Evolutionary conservation across 1,140 invertebrate genomes (phyloP), one percentile per base, ranked within the genome.

Genomic region (Zaprionus camerounensis): DNA sequence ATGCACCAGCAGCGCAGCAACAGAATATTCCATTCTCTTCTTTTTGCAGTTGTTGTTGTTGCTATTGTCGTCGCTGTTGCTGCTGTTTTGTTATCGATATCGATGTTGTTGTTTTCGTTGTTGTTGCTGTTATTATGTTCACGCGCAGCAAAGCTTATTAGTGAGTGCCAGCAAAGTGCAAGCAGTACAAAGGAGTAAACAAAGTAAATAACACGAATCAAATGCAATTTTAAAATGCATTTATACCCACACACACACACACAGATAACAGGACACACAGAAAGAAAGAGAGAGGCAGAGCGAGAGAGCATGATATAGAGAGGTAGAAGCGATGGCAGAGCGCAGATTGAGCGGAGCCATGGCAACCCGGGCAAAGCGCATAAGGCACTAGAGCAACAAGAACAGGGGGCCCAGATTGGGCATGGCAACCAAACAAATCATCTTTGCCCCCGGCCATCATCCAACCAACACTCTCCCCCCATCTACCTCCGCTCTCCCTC

Each of bases 401-500:
- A 34, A 20, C 28, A 31, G 26, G 41, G 13, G 46, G 7, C 17
- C 12, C 12, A 3, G 6, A 24, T 38, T 65, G 34, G 51, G 46
- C 62, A 65, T 65, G 49, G 62, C 62, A 65, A 65, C 62, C 31
- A 34, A 65, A 34, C 31, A 65, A 65, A 65, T 65, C 49, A 65
- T 55, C 46, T 55, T 13, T 36, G 13, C 31, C 31, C 61, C 24
- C 22, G 17, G 20, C 17, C 46, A 22, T 46, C 41, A 20, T 36
- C 31, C 36, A 58, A 13, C 17, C 56, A 22, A 9, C 38, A 34
- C 9, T 12, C 17, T n/a, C 1, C 34, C n/a, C n/a, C 28, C 28
- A 4, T n/a, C 59, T 3, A 17, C 44, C 44, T 7, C 44, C 26
- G 5, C 26, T 46, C 28, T 13, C 13, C 4, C n/a, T 11, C 38